Percentiles rank a stretch among this genome's conserved stretches.
Conservation (phyloP, 2,113 vertebrate species). For the Sclerurus mexicanus region DNA sequence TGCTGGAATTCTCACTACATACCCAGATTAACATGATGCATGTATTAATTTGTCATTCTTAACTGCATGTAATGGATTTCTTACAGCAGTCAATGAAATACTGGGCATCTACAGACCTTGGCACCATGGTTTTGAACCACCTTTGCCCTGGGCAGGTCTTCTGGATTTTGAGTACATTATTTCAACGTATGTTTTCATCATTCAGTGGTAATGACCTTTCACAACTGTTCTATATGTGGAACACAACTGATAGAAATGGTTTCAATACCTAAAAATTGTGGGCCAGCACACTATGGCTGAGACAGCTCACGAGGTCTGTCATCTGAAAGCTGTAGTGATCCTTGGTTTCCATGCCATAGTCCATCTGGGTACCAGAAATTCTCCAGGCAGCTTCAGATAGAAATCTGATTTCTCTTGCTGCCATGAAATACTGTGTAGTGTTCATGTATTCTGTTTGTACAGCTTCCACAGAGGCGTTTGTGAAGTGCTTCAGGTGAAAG, state of each 20-base stretch:
- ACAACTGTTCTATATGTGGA: background rate
- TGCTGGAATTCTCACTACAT: background rate
- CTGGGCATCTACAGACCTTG: background rate
- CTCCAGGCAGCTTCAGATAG: background rate
- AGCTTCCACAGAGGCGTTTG: background rate
- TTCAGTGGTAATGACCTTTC: background rate
- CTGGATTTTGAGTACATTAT: background rate
- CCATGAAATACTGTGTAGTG: background rate
- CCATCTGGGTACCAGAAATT: background rate
- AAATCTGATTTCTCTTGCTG: background rate
- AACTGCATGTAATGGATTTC: background rate
- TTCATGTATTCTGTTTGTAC: background rate
- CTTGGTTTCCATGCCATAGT: background rate
- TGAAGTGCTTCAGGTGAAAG: background rate
- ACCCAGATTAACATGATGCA: background rate
- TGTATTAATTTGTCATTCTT: background rate
- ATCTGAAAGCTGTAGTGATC: background rate
- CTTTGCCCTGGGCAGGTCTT: background rate
- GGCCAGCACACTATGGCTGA: background rate
- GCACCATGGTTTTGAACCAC: background rate
- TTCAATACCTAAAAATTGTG: background rate
- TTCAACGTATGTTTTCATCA: background rate
- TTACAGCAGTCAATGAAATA: background rate
- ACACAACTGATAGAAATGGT: background rate
- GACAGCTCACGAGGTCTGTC: background rate